These are phyloP conservation scores for Hipposideros larvatus DNA, from an alignment of 2,797 vertebrate species.

Conservation along the genomic window DNA sequence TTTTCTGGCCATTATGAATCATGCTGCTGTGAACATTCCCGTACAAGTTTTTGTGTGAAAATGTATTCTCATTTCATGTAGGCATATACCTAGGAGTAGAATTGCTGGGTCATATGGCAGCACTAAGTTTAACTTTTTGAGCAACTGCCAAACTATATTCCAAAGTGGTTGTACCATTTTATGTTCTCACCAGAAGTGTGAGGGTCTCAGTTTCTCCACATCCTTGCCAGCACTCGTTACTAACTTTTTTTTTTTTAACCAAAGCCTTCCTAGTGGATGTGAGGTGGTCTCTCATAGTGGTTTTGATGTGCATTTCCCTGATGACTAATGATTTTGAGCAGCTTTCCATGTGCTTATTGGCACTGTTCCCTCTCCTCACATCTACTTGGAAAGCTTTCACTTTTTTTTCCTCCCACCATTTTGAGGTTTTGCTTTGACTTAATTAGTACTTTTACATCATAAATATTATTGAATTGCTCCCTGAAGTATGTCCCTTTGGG, in stretches of 20 bases:
- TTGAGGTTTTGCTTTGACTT: slow-evolving; percentile 10
- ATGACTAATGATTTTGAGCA: neutral
- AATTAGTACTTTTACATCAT: neutral
- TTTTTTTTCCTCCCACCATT: neutral
- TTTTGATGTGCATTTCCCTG: slow-evolving; percentile 1
- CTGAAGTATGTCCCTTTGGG: neutral
- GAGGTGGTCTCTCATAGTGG: neutral
- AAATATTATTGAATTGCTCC: slow-evolving; percentile 20
- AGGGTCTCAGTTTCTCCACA: neutral
- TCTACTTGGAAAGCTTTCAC: slow-evolving; percentile 41
- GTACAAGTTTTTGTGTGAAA: neutral
- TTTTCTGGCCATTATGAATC: neutral
- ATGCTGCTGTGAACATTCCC: slow-evolving; percentile 3
- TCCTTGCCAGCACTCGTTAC: neutral
- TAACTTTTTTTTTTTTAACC: neutral
- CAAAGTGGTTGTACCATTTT: slow-evolving; percentile 15
- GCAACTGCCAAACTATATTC: slow-evolving; percentile 32
- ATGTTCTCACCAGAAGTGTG: neutral
- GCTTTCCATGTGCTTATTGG: neutral
- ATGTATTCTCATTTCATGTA: neutral
- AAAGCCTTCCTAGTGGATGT: neutral
- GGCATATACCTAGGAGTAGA: neutral
- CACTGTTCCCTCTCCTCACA: neutral
- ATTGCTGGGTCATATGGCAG: neutral
- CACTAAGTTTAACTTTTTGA: slow-evolving; percentile 20